Conservation (phyloP, 1,140 invertebrate genomes). For the Daktulosphaira vitifoliae region DNA sequence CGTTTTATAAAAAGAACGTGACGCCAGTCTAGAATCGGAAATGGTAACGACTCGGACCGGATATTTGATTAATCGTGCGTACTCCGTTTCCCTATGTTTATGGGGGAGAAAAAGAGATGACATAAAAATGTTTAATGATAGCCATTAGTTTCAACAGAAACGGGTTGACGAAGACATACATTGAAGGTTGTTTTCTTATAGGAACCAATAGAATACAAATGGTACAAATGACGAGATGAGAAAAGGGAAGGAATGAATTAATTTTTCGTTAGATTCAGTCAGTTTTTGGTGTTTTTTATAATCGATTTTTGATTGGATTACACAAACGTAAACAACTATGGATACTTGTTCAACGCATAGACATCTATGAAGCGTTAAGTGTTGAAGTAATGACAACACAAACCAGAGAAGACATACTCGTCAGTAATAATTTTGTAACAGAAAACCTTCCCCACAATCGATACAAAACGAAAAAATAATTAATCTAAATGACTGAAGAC, state of each 20-base stretch:
- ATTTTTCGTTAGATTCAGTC: conserved; percentile 23
- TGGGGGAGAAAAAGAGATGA: neutral
- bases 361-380: neutral
- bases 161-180: neutral
- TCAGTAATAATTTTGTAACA: no score
- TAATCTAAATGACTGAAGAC: no score
- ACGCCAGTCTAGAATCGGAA: conserved; percentile 29
- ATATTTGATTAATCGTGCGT: conserved; percentile 30
- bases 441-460: no score
- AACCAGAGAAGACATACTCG: no score
- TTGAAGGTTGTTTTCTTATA: neutral
- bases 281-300: conserved; percentile 26
- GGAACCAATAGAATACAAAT: neutral
- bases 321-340: neutral
- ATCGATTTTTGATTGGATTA: conserved; percentile 25
- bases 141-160: conserved; percentile 24
- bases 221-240: neutral
- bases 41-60: conserved; percentile 27
- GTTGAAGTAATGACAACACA: no score
- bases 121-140: conserved; percentile 27
- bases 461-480: no score
- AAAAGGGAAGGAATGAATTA: conserved; percentile 4
- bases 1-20: neutral
- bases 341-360: conserved; percentile 18
- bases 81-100: neutral